Evolutionary conservation across 2,888 invertebrate species (phyloP).

Genomic region (Drosophila maculinotata): DNA sequence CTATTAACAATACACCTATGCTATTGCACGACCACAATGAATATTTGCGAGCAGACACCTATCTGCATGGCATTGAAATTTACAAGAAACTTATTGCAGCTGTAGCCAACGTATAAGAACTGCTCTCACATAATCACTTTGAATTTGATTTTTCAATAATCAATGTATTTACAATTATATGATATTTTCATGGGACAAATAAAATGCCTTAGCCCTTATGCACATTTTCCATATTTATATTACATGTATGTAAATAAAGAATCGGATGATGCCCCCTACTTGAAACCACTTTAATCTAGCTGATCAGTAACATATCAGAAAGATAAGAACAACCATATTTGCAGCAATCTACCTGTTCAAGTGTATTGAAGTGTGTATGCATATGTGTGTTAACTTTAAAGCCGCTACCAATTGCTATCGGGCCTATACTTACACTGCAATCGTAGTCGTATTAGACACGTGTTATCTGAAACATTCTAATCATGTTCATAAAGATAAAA

Average conservation of each 20-base stretch:
- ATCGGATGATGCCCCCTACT: neutral
- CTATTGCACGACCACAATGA: constrained; percentile 96
- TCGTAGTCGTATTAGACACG: no score
- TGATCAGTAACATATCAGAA: neutral
- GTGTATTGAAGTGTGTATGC: no score
- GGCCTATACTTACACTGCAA: no score
- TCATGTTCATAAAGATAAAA: no score
- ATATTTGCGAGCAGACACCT: constrained; percentile 90
- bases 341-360: no score
- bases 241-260: neutral
- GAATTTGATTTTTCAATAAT: neutral
- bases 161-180: neutral
- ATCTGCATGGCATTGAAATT: constrained; percentile 93
- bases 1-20: constrained; percentile 93
- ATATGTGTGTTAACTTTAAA: no score
- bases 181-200: neutral
- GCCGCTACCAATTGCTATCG: no score
- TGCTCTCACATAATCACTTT: no score
- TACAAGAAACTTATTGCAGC: constrained; percentile 84
- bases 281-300: neutral
- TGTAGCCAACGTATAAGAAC: constrained; percentile 18
- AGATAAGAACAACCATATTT: neutral
- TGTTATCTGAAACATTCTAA: no score
- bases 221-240: neutral
- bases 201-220: neutral